A percentile compares a stretch with the other conserved stretches of the same genome.
Conservation (phyloP, 2,797 vertebrate species). For the Vespertilio murinus region DNA sequence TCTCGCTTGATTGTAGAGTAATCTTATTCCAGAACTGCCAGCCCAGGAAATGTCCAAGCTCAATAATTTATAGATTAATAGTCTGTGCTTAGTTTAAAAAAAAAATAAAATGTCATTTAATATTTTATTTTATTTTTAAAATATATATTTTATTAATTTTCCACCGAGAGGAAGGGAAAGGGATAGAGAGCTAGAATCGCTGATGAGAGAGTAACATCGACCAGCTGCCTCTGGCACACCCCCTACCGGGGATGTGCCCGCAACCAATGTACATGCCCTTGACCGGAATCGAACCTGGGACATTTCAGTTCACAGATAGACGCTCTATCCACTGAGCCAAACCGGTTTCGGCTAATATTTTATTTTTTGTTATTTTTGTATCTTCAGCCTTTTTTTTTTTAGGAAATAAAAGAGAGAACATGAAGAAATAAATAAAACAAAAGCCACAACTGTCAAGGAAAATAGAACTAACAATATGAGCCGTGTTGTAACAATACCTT, state of each 20-base stretch:
- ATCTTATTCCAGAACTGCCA: neutral
- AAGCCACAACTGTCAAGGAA: neutral
- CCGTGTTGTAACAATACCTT: neutral
- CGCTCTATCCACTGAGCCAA: no score
- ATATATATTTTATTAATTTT: neutral
- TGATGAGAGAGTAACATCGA: no score
- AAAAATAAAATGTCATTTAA: neutral
- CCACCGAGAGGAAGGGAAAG: no score
- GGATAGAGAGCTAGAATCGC: no score
- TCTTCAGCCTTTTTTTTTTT: neutral
- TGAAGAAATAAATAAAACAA: neutral
- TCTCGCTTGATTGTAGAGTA: neutral
- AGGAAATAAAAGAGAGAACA: neutral
- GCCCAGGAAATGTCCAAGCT: neutral
- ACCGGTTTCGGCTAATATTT: no score
- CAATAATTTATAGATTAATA: neutral
- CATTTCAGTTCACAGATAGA: no score
- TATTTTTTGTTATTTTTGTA: neutral
- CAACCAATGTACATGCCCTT: no score
- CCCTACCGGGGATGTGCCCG: no score
- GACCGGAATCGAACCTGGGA: no score
- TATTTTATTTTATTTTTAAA: conserved; percentile 8
- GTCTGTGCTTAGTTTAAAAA: neutral
- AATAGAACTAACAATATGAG: neutral
- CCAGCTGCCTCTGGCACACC: no score